phyloP scores from a whole-genome alignment of 2,888 invertebrate species.

The Melanchra persicariae region DNA sequence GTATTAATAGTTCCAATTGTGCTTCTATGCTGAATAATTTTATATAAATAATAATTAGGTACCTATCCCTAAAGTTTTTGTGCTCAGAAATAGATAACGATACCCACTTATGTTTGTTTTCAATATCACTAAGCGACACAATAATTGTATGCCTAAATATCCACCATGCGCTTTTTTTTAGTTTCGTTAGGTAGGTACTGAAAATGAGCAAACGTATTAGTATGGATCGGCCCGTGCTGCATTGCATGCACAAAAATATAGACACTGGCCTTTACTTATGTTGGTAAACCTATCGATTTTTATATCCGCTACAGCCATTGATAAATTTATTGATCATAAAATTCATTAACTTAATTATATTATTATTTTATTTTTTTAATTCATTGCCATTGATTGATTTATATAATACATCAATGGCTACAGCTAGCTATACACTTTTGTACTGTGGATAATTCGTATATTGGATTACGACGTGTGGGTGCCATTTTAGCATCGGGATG shows the following conservation, averaged over 20 bases:
- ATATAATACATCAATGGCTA: no score
- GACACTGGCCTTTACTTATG: not conserved
- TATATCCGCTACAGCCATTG: not conserved
- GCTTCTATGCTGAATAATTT: not conserved
- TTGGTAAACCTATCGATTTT: constrained; percentile 6
- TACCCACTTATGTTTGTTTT: not conserved
- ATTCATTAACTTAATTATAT: no score
- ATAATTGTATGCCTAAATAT: not conserved
- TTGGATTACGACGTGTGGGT: constrained; percentile 1
- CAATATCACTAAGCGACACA: not conserved
- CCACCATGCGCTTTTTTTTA: not conserved
- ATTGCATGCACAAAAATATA: constrained; percentile 7
- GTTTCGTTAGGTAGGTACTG: not conserved
- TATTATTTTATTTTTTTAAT: no score
- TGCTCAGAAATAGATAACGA: not conserved
- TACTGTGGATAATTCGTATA: not conserved
- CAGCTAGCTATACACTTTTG: no score
- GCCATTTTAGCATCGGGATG: not conserved
- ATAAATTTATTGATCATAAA: no score
- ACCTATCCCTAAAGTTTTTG: not conserved
- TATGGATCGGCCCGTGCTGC: not conserved
- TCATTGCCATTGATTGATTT: no score
- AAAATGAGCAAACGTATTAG: not conserved
- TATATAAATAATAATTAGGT: no score
- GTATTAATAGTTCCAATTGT: not conserved